A percentile compares a stretch with the other conserved stretches of the same genome.
Conservation (phyloP, 2,113 vertebrate genomes). For the Alethe castanea region DNA sequence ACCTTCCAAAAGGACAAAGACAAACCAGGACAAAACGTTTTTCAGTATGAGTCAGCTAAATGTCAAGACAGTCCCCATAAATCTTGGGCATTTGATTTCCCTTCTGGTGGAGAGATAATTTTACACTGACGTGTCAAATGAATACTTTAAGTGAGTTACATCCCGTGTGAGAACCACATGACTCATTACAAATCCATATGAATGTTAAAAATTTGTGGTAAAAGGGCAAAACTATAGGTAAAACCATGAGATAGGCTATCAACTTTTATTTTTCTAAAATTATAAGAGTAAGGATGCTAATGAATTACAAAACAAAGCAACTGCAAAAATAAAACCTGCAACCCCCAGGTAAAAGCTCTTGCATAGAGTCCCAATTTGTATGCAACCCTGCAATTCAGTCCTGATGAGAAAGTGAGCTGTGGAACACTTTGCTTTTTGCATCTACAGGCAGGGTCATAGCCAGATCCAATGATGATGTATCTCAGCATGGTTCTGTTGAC, state of each 20-base stretch:
- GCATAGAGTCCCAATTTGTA: neutral
- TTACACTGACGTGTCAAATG: neutral
- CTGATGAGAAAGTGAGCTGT: neutral
- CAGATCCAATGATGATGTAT: neutral
- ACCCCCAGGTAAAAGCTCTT: neutral
- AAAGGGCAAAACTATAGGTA: neutral
- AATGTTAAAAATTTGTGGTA: neutral
- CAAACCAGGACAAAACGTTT: neutral
- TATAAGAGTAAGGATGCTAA: neutral
- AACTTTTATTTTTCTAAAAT: neutral
- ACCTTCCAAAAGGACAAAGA: neutral
- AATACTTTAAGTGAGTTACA: neutral
- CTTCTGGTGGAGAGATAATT: constrained; percentile 11
- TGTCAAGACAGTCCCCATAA: neutral
- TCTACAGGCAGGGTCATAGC: neutral
- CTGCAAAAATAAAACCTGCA: neutral
- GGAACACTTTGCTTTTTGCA: neutral
- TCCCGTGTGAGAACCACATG: neutral
- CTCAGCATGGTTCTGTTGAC: neutral
- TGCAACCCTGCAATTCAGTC: neutral
- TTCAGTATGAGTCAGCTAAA: constrained; percentile 41
- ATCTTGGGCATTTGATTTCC: constrained; percentile 3
- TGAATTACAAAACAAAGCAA: neutral
- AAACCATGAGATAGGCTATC: neutral
- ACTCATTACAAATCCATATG: neutral